Evolutionary conservation across 2,113 vertebrate species (phyloP), one percentile per base, ranked within the genome.

Genomic region (Catharus minimus): DNA sequence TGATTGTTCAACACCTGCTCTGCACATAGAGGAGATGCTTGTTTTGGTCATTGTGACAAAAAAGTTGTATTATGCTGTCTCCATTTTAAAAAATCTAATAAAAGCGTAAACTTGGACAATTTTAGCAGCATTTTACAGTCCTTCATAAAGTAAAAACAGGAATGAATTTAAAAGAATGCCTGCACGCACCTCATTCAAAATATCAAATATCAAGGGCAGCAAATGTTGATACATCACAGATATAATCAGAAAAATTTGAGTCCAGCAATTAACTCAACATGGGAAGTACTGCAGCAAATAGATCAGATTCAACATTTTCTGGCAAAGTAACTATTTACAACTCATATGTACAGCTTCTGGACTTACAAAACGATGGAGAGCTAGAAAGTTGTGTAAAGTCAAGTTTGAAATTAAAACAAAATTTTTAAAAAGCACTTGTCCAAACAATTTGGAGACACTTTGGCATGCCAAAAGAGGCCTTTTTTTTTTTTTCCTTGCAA

Each of bases 101-200:
- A 78, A 93, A 93, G 53, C 13, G 18, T 95, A 96, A 96, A 97
- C 91, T 57, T 74, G 58, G 60, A 93, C 21, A 89, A 94, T 88
- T 95, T 94, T 95, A 97, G 97, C 97, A 98, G 97, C 97, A 96
- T 88, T 93, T 93, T 96, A 94, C 76, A 92, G 88, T 95, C 96
- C 96, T 97, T 97, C 96, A 95, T 86, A 73, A 96, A 95, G 65
- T 94, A 93, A 90, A 90, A 75, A 71, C 77, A 67, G 61, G 46
- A 84, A 93, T 49, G 4, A 92, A 77, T 82, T 94, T 82, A 94
- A 93, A 97, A 88, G 71, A 67, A 96, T 91, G 90, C 61, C 92
- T 91, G 86, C 80, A 87, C 10, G 17, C 73, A 93, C 46, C 78
- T 88, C 93, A 88, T 94, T 79, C 82, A 95, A 82, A 95, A 94